phyloP scores from a whole-genome alignment of 2,888 invertebrate species.

The Choristoneura rosaceana region DNA sequence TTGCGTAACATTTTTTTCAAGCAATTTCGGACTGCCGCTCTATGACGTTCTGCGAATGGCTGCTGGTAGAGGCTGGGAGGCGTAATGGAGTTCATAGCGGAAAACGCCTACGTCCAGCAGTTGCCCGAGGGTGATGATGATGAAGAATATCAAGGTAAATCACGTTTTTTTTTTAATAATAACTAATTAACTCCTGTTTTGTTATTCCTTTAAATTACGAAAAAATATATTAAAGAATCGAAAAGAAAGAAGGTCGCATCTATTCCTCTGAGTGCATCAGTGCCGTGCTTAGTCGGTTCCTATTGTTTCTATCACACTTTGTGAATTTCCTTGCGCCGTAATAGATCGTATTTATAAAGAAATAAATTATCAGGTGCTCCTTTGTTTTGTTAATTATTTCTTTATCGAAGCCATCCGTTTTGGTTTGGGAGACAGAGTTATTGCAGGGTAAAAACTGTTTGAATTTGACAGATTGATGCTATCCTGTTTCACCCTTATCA shows the following conservation, averaged over 20 bases:
- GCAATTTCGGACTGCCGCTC: too few species aligned
- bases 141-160: too few species aligned
- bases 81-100: too few species aligned
- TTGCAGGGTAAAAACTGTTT: background rate
- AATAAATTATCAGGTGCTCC: constrained; percentile 39
- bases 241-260: constrained; percentile 7
- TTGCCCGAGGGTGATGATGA: too few species aligned
- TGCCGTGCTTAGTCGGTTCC: constrained; percentile 8
- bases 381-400: constrained; percentile 27
- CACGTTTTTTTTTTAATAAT: too few species aligned
- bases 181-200: too few species aligned
- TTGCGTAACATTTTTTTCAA: too few species aligned
- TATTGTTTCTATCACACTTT: constrained; percentile 35
- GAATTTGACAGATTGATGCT: background rate
- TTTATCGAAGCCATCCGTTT: constrained; percentile 10
- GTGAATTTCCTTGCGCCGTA: constrained; percentile 37
- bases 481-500: too few species aligned
- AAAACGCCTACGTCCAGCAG: too few species aligned
- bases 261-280: constrained; percentile 11
- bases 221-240: background rate
- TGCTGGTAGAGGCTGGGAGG: too few species aligned
- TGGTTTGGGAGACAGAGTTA: background rate
- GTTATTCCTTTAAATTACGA: too few species aligned
- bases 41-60: too few species aligned
- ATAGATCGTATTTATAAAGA: constrained; percentile 40